phyloP scores from a whole-genome alignment of 2,113 vertebrate species.

The Muntiacus muntjak region DNA sequence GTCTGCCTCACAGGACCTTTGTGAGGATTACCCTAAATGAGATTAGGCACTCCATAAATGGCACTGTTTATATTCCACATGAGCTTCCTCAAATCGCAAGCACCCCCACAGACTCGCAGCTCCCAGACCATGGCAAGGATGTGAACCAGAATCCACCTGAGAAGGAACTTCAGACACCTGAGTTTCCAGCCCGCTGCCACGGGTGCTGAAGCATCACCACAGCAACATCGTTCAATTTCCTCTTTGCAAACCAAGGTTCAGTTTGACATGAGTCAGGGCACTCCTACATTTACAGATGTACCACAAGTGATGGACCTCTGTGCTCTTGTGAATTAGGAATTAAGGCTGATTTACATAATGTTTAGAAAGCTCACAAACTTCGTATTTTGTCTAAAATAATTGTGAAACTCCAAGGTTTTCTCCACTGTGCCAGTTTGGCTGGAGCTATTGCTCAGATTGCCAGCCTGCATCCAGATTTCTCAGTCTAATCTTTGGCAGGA shows the following conservation, averaged over 20 bases:
- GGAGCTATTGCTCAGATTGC: conserved; percentile 56
- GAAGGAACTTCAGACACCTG: background rate
- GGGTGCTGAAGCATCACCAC: background rate
- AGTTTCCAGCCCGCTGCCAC: background rate
- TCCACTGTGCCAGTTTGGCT: conserved; percentile 73
- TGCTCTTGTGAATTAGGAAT: conserved; percentile 55
- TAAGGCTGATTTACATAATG: conserved; percentile 70
- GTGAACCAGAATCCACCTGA: background rate
- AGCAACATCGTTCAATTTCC: background rate
- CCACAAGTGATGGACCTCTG: conserved; percentile 42
- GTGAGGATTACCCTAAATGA: background rate
- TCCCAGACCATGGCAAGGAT: background rate
- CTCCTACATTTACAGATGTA: background rate
- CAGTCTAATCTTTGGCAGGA: conserved; percentile 77
- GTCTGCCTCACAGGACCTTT: background rate
- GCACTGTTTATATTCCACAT: background rate
- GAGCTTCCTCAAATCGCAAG: background rate
- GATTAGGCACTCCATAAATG: background rate
- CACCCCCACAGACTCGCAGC: background rate
- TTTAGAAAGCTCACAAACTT: conserved; percentile 77
- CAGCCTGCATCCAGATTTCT: conserved; percentile 77
- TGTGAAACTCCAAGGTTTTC: conserved; percentile 74
- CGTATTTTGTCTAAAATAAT: conserved; percentile 75
- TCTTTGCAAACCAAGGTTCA: conserved; percentile 13
- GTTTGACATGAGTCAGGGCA: background rate